Evolutionary conservation across 2,888 invertebrate species (phyloP), one percentile per base, ranked within the genome.

Genomic region (Microdon myrmicae): DNA sequence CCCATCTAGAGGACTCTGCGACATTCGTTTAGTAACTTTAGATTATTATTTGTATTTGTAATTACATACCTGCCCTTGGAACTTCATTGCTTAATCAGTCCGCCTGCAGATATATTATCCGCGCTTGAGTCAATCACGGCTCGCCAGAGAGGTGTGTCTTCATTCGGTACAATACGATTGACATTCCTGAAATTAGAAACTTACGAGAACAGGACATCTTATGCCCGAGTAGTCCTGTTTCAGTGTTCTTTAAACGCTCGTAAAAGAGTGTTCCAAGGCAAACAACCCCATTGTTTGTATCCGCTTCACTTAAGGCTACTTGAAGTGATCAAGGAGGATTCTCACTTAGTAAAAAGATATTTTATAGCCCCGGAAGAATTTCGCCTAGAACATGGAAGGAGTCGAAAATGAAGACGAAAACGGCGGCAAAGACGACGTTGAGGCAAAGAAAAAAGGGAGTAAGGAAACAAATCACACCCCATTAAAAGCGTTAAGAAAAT

Each of bases 321-420:
- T 44, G 59, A 68, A 60, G 74, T 73, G 77, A 77, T 77, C 77
- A 76, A 76, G 73, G 71, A 74, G 74, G 77, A 77, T 77, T 78
- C 72, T 73, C 78, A 77, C 76, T 75, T 77, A 75, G 74, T 77
- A 74, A 77, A 76, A 75, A 70, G 73, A 68, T 73, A 71, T 75
- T 75, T 75, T 73, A 77, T 74, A 71, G 74, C 75, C 72, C 73
- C 74, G 26, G 22, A 60, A 17, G 54, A 45, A 53, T 53, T 34
- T 13, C 35, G 17, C 35, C 39, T 39, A 38, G 49, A 29, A 59
- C 53, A 37, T 29, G 47, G 10, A 45, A 28, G 35, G 32, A 34
- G 26, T 37, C 26, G 32, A 32, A 17, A 35, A 26, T n/a, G n/a
- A n/a, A n/a, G n/a, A n/a, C n/a, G n/a, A n/a, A n/a, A n/a, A n/a